These are phyloP conservation scores for Tetrao urogallus DNA, from an alignment of 2,113 vertebrate species.

Conservation along the genomic window DNA sequence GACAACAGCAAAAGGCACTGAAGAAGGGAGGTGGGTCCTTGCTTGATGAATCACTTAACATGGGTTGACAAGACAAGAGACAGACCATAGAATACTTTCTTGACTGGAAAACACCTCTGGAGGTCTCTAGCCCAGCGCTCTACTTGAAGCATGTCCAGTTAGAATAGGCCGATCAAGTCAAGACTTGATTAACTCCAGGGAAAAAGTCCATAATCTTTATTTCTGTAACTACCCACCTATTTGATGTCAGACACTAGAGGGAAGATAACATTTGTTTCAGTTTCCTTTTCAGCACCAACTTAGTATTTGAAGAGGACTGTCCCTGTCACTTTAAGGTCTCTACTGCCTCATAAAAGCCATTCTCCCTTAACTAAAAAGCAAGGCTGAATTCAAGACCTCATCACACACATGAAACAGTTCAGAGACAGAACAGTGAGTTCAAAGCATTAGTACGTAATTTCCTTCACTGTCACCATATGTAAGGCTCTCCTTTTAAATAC, in stretches of 20 bases:
- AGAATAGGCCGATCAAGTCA: background rate
- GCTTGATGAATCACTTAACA: background rate
- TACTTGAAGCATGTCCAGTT: background rate
- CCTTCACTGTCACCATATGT: fast-evolving
- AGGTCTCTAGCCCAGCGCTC: background rate
- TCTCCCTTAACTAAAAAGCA: background rate
- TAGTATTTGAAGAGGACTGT: background rate
- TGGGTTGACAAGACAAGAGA: background rate
- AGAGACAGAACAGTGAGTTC: background rate
- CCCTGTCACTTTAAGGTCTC: background rate
- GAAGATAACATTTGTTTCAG: background rate
- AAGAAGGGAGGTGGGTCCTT: background rate
- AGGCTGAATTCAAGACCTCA: background rate
- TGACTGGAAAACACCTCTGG: background rate
- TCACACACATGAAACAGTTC: background rate
- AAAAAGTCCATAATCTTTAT: background rate
- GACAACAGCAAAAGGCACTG: background rate
- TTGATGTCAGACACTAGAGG: background rate
- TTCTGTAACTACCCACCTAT: background rate
- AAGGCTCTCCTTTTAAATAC: background rate
- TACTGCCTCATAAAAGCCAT: background rate
- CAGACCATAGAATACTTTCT: background rate
- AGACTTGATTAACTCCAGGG: background rate
- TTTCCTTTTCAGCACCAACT: background rate
- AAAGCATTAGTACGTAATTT: background rate